Conservation (phyloP, 2,113 vertebrate species). For the Lethenteron reissneri region DNA sequence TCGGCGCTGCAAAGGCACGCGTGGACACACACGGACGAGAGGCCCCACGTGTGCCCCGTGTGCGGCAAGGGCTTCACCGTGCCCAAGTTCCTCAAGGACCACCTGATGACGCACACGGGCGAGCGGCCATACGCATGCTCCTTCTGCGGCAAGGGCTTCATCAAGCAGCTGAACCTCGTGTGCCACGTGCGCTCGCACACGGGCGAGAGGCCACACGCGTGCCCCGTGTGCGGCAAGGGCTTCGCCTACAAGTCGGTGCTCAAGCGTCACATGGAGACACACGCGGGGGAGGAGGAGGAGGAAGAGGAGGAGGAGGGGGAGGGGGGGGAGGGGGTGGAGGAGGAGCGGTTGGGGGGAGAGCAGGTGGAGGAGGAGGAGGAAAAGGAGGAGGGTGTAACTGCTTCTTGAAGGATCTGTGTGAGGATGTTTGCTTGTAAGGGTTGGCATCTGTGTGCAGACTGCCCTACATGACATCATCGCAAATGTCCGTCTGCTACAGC, state of each 20-base stretch:
- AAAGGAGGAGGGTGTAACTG: too few species aligned
- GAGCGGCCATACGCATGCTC: not conserved
- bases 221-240: not conserved
- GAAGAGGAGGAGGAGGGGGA: too few species aligned
- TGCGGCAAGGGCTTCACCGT: not conserved
- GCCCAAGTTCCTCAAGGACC: not conserved
- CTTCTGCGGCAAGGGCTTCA: not conserved
- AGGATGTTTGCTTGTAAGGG: too few species aligned
- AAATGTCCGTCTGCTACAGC: too few species aligned
- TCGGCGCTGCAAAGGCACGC: slow-evolving; percentile 39
- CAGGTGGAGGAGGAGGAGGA: too few species aligned
- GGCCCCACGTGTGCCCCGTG: not conserved
- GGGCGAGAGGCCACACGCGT: slow-evolving; percentile 2
- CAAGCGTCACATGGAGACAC: not conserved
- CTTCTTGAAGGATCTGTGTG: too few species aligned
- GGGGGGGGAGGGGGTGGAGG: too few species aligned
- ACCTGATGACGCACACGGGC: slow-evolving; percentile 2
- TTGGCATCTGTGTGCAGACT: too few species aligned
- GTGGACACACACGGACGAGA: not conserved
- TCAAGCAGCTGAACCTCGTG: not conserved
- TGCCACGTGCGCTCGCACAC: not conserved
- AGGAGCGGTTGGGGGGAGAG: too few species aligned
- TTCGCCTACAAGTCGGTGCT: not conserved
- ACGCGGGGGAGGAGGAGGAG: not conserved
- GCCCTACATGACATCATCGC: too few species aligned